Conservation (phyloP, 2,888 invertebrate genomes). For the Crioceris asparagi region DNA sequence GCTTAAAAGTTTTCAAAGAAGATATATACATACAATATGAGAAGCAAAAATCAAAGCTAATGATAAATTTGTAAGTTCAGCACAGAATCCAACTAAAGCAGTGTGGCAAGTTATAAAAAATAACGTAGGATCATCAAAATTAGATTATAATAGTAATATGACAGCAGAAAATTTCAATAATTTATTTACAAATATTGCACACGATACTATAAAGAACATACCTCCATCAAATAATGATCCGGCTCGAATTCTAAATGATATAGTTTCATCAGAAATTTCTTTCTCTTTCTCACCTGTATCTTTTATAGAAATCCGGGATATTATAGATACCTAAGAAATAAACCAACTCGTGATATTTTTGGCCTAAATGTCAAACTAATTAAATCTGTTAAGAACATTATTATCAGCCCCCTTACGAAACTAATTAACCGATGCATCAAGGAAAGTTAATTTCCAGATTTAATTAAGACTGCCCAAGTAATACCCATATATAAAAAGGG, state of each 20-base stretch:
- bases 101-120: neutral
- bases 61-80: neutral
- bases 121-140: too few relatives aligned
- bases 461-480: neutral
- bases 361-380: constrained; percentile 4
- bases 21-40: neutral
- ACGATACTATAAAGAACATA: constrained; percentile 2
- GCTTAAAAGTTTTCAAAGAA: too few relatives aligned
- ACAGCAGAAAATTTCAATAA: constrained; percentile 5
- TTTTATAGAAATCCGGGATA: too few relatives aligned
- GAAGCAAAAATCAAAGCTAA: neutral
- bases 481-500: neutral
- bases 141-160: too few relatives aligned
- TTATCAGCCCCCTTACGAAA: constrained; percentile 2
- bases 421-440: neutral
- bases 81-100: neutral
- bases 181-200: constrained; percentile 1
- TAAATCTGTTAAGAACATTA: constrained; percentile 4
- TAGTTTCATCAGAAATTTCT: too few relatives aligned
- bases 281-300: too few relatives aligned
- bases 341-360: constrained; percentile 7
- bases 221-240: neutral
- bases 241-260: too few relatives aligned
- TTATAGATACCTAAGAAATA: constrained; percentile 6
- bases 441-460: neutral